These are phyloP conservation scores for Anoplius nigerrimus DNA, from an alignment of 2,888 invertebrate genomes.

Conservation along the genomic window DNA sequence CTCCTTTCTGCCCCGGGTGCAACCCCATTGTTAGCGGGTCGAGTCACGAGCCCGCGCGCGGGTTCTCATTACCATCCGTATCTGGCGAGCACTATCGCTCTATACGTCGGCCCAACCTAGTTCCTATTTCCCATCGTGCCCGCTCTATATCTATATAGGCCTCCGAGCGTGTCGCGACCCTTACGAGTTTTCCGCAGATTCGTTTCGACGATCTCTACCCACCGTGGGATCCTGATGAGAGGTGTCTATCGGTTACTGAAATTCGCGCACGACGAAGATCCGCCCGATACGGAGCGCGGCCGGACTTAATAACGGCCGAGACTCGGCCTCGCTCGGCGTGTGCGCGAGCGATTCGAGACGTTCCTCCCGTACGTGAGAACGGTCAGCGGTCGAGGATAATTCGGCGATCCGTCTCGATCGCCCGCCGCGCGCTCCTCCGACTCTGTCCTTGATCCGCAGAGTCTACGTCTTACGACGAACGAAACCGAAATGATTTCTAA, in stretches of 20 bases:
- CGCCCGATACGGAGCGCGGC: background rate
- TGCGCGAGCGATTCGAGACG: no score
- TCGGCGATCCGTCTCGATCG: no score
- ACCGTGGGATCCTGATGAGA: slow-evolving; percentile 37
- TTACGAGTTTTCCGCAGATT: slow-evolving; percentile 49
- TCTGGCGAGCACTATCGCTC: slow-evolving; percentile 63
- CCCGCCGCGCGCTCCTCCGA: no score
- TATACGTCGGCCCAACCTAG: slow-evolving; percentile 62
- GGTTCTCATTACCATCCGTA: slow-evolving; percentile 71
- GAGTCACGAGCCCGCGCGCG: slow-evolving; percentile 62
- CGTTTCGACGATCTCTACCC: slow-evolving; percentile 28
- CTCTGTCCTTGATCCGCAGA: slow-evolving; percentile 40
- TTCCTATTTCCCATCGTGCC: slow-evolving; percentile 66
- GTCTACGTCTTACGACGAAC: slow-evolving; percentile 32
- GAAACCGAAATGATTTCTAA: slow-evolving; percentile 64
- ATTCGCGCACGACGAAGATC: background rate
- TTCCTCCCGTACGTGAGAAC: no score
- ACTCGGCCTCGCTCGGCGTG: no score
- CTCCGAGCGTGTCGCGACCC: slow-evolving; percentile 45
- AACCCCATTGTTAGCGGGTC: slow-evolving; percentile 66
- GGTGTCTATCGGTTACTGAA: slow-evolving; percentile 6
- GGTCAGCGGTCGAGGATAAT: no score
- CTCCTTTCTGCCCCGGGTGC: slow-evolving; percentile 44
- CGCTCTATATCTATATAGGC: slow-evolving; percentile 49
- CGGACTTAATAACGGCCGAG: background rate